Conservation (phyloP, 2,113 vertebrate species). For the Cardinalis cardinalis region DNA sequence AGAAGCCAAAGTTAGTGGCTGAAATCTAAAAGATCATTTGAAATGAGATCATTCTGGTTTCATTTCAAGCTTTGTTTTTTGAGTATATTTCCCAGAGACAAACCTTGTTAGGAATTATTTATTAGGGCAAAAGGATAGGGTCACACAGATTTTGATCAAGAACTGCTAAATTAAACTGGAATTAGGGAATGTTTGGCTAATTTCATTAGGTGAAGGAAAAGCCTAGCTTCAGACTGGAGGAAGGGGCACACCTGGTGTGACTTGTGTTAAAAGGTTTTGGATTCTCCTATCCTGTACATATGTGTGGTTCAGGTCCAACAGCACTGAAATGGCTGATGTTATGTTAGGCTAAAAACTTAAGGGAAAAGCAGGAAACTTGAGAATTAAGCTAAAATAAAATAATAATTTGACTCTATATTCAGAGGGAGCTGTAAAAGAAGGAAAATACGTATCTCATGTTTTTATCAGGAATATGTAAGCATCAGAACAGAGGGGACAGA, state of each 20-base stretch:
- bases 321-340: not conserved
- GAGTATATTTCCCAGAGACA: not conserved
- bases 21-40: not conserved
- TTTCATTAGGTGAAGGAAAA: not conserved
- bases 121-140: not conserved
- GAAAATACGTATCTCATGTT: not conserved
- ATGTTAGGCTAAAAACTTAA: not conserved
- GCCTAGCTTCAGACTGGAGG: not conserved
- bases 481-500: not conserved
- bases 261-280: not conserved
- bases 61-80: not conserved
- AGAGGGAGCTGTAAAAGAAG: not conserved
- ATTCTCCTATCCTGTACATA: not conserved
- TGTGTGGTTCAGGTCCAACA: not conserved
- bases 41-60: not conserved
- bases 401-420: not conserved
- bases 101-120: not conserved
- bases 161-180: not conserved
- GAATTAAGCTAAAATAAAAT: not conserved
- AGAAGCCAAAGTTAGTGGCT: not conserved
- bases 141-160: not conserved
- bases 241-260: not conserved
- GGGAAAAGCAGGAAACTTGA: not conserved
- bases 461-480: not conserved
- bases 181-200: not conserved